Evolutionary conservation across 2,797 vertebrate species (phyloP).

Genomic region (Oryzias dopingdopingensis): DNA sequence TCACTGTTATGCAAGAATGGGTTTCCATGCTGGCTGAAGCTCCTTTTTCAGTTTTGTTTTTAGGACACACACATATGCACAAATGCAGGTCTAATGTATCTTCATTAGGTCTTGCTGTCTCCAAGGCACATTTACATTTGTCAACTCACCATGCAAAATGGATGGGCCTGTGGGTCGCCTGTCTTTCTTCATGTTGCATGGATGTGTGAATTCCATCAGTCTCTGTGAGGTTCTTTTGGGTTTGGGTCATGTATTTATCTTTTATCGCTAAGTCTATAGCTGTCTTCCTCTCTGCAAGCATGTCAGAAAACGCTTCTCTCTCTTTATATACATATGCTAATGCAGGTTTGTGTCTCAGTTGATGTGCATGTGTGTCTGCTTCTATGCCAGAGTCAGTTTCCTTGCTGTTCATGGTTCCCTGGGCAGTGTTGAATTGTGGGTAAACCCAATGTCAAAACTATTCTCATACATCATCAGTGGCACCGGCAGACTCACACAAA

Average conservation of each 20-base stretch:
- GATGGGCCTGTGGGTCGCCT: constrained; percentile 44
- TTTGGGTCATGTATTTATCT: constrained; percentile 20
- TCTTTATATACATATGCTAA: constrained; percentile 9
- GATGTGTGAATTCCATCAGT: constrained; percentile 38
- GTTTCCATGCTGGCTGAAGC: constrained; percentile 28
- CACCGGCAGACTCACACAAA: constrained; percentile 15
- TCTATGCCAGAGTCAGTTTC: constrained; percentile 55
- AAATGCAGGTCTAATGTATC: constrained; percentile 62
- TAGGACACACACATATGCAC: constrained; percentile 15
- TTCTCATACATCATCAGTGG: constrained; percentile 57
- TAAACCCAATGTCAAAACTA: constrained; percentile 66
- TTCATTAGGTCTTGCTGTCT: constrained; percentile 74
- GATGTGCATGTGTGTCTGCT: constrained; percentile 2
- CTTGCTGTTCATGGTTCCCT: constrained; percentile 64
- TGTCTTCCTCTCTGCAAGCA: constrained; percentile 2
- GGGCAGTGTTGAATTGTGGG: constrained; percentile 55
- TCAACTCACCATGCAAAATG: constrained; percentile 65
- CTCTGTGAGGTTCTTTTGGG: constrained; percentile 14
- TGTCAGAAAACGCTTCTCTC: constrained; percentile 11
- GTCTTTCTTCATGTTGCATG: constrained; percentile 25
- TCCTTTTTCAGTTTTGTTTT: neutral
- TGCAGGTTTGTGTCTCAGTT: neutral
- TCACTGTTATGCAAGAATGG: constrained; percentile 27
- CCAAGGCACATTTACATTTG: constrained; percentile 76
- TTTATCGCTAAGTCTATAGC: constrained; percentile 12